Conservation (phyloP, 2,113 vertebrate species). For the Ginglymostoma cirratum region DNA sequence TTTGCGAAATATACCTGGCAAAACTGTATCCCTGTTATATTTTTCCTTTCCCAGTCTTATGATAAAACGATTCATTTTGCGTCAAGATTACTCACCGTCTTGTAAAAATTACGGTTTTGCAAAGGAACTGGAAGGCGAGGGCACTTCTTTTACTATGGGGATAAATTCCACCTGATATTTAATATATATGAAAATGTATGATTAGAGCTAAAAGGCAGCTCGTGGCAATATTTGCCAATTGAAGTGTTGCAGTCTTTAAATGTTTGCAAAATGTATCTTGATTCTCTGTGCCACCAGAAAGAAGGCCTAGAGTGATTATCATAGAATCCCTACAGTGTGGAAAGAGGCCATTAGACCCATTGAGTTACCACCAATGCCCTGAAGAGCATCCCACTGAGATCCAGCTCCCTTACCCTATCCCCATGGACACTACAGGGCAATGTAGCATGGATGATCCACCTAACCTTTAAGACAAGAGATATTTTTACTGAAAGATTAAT, state of each 20-base stretch:
- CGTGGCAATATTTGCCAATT: neutral
- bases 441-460: too few species aligned
- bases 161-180: neutral
- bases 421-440: too few species aligned
- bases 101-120: neutral
- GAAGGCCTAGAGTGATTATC: neutral
- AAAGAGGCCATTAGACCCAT: too few species aligned
- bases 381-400: too few species aligned
- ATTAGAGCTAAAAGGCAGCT: neutral
- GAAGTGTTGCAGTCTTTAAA: neutral
- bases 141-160: neutral
- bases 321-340: too few species aligned
- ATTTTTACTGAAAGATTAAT: too few species aligned
- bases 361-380: too few species aligned
- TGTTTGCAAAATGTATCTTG: neutral
- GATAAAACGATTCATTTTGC: neutral
- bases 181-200: neutral
- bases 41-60: neutral
- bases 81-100: neutral
- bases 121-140: neutral
- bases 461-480: too few species aligned
- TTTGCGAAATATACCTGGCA: neutral
- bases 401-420: too few species aligned
- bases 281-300: neutral
- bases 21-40: neutral